Conservation (phyloP, 2,113 vertebrate species). For the Shinisaurus crocodilurus region DNA sequence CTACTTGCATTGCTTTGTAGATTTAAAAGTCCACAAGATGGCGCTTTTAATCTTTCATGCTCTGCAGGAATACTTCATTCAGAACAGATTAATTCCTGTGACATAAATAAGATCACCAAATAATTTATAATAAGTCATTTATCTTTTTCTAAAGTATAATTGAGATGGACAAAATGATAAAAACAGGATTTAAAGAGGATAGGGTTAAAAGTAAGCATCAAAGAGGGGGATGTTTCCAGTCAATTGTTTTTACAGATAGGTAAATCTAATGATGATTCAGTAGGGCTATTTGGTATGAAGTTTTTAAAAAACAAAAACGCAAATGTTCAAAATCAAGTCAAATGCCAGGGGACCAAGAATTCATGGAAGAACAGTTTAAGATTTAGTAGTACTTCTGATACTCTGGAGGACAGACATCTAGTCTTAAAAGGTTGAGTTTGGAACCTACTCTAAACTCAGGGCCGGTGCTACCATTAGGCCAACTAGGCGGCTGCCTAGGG, state of each 20-base stretch:
- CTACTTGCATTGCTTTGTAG: slow-evolving; percentile 19
- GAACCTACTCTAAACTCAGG: background rate
- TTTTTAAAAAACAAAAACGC: background rate
- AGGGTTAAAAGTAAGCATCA: background rate
- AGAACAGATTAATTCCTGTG: background rate
- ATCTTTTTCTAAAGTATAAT: background rate
- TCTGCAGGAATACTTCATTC: slow-evolving; percentile 10
- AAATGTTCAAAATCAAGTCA: background rate
- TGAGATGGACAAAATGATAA: background rate
- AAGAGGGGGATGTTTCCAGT: background rate
- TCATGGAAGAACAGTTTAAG: background rate
- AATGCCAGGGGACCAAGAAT: background rate
- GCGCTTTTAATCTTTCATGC: slow-evolving; percentile 74
- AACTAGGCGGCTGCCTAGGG: no score
- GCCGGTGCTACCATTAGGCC: no score
- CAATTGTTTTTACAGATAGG: background rate
- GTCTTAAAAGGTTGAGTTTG: background rate
- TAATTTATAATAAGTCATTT: background rate
- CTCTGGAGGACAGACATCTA: no score
- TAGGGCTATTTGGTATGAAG: background rate
- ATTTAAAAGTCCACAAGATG: slow-evolving; percentile 78
- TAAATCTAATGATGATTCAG: background rate
- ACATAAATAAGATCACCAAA: background rate
- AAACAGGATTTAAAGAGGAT: background rate
- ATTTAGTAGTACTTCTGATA: no score